These are phyloP conservation scores for Tyrannus savana DNA, from an alignment of 2,113 vertebrate species.

Conservation along the genomic window DNA sequence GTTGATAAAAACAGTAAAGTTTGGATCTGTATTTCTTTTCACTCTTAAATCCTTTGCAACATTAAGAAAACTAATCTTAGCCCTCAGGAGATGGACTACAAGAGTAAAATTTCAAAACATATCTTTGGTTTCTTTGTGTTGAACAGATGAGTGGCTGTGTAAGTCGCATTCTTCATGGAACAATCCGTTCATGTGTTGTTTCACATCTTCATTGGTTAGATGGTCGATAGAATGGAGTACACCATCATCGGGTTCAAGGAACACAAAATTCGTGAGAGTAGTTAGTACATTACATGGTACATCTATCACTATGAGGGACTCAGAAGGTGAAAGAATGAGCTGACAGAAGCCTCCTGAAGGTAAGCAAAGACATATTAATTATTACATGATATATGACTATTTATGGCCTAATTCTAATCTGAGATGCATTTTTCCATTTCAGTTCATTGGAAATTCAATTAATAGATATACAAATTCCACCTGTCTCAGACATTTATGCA, in stretches of 20 bases:
- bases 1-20: neutral
- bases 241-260: neutral
- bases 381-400: neutral
- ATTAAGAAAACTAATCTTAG: neutral
- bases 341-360: neutral
- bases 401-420: neutral
- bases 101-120: neutral
- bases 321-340: neutral
- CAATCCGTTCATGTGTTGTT: neutral
- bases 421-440: neutral
- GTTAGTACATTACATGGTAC: neutral
- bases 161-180: neutral
- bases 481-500: neutral
- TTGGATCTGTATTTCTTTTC: neutral
- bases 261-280: neutral
- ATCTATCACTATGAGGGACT: neutral
- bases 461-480: neutral
- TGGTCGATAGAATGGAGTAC: accelerated
- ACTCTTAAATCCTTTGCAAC: neutral
- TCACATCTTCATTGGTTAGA: neutral
- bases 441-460: neutral
- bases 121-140: neutral
- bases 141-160: neutral
- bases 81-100: neutral
- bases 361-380: neutral